Percentiles rank a stretch among this genome's conserved stretches.
Evolutionary conservation across 2,113 vertebrate species (phyloP).

Genomic region (Etheostoma spectabile): DNA sequence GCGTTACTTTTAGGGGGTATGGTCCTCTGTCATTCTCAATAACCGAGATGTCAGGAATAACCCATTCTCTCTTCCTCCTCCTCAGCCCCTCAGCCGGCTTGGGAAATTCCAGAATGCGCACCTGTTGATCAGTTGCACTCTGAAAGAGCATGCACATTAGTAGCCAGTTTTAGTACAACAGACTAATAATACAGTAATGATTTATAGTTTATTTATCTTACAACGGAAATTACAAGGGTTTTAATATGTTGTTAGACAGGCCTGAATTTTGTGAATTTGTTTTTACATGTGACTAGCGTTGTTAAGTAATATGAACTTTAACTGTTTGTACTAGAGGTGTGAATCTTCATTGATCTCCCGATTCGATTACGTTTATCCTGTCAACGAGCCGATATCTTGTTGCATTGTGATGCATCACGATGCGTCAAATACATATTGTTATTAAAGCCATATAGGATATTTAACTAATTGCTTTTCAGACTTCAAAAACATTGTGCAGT

Average conservation of each 20-base stretch:
- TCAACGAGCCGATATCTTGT: no score
- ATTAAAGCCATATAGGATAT: no score
- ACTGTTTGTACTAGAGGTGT: conserved; percentile 42
- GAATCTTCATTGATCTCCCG: conserved; percentile 83
- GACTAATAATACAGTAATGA: not conserved
- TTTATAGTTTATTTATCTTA: no score
- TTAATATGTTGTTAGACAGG: no score
- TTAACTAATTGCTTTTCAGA: no score
- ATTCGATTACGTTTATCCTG: conserved; percentile 11
- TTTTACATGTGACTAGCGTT: no score
- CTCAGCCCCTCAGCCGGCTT: conserved; percentile 58
- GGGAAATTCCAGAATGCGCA: conserved; percentile 71
- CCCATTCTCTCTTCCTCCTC: conserved; percentile 82
- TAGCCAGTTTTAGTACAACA: not conserved
- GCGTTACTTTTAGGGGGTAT: conserved; percentile 59
- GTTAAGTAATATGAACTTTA: no score
- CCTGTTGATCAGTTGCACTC: not conserved
- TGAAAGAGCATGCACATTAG: conserved; percentile 29
- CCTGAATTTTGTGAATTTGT: no score
- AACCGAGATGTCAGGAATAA: conserved; percentile 70
- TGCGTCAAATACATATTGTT: no score
- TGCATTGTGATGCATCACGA: conserved; percentile 67
- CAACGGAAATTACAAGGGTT: no score
- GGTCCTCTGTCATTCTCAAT: conserved; percentile 62
- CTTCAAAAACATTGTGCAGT: no score